A percentile compares a stretch with the other conserved stretches of the same genome.
Conservation (phyloP, 1,140 invertebrate species). For the Scaptomyza hsui region DNA sequence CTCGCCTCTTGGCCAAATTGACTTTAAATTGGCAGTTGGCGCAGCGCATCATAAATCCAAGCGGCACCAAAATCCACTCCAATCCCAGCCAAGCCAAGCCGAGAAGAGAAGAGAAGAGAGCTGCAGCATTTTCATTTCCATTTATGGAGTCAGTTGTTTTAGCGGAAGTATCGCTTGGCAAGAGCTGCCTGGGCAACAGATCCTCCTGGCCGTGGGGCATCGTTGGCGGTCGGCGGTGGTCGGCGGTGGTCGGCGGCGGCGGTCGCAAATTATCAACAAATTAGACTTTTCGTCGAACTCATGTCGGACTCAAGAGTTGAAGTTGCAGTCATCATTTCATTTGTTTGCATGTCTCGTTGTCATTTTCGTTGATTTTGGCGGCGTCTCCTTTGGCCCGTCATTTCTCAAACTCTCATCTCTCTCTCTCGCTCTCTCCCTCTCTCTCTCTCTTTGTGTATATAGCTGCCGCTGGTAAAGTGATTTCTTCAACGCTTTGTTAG, state of each 20-base stretch:
- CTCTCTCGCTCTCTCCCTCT: constrained; percentile 7
- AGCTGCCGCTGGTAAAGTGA: constrained; percentile 80
- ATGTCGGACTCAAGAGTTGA: background rate
- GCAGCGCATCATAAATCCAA: constrained; percentile 74
- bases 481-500: constrained; percentile 84
- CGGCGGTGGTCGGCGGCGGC: constrained; percentile 72
- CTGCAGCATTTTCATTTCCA: constrained; percentile 33
- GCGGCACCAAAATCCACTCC: constrained; percentile 62
- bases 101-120: too few species aligned
- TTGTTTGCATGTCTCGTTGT: constrained; percentile 80
- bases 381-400: constrained; percentile 35
- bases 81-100: too few species aligned
- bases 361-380: constrained; percentile 64
- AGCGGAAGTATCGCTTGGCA: constrained; percentile 42
- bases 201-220: constrained; percentile 63
- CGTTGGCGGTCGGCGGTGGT: constrained; percentile 72
- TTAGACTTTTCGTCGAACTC: constrained; percentile 81
- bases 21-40: constrained; percentile 83
- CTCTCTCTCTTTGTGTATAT: constrained; percentile 29
- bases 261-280: constrained; percentile 83
- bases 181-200: background rate
- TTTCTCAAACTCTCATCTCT: constrained; percentile 14
- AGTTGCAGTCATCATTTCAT: constrained; percentile 53
- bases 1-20: constrained; percentile 82
- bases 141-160: constrained; percentile 1